Base-by-base conservation (phyloP, 1,140 invertebrate species). In the Drosophila lini region DNA sequence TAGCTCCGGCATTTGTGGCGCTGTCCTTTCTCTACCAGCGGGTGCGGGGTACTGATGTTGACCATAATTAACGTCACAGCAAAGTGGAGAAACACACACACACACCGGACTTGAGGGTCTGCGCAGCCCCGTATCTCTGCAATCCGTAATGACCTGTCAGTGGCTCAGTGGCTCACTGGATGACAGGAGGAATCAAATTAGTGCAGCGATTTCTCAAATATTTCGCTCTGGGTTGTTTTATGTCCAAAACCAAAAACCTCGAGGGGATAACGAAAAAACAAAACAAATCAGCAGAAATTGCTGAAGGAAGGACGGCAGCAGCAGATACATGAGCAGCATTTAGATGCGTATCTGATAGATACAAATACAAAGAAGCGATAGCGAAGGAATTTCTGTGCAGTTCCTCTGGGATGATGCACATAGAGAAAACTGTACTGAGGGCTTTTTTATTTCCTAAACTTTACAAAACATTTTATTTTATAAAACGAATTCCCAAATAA, bases 1-100 rank as follows among this genome's bases (percentile, higher is more conserved):
- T 50, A 48, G 31, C 38, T 62, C 52, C 57, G 61, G 40, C 59
- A 58, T 69, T 62, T 47, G 60, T 64, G 78, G 64, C 42, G 47
- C 16, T 34, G 41, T 58, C 44, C 63, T 41, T 19, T 10, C 25
- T 9, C 13, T n/a, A 31, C 7, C 4, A 31, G 63, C 10, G n/a
- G 15, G 52, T 31, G 36, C 13, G 62, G 25, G 61, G 13, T 10
- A 19, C 41, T 76, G 59, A 67, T 57, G 53, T 68, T 82, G 71
- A 47, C 67, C 71, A 78, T 78, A 86, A 86, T 86, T 88, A 86
- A 82, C 83, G 83, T 85, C 83, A 88, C 62, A 59, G 36, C 52
- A 64, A 45, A 48, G 32, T 69, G 42, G 34, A 57, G 28, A 57
- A 19, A 53, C 16, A 15, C 9, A 15, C 9, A 52, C 67, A 69